phyloP scores from a whole-genome alignment of 2,113 vertebrate genomes.

The Pedionomus torquatus region DNA sequence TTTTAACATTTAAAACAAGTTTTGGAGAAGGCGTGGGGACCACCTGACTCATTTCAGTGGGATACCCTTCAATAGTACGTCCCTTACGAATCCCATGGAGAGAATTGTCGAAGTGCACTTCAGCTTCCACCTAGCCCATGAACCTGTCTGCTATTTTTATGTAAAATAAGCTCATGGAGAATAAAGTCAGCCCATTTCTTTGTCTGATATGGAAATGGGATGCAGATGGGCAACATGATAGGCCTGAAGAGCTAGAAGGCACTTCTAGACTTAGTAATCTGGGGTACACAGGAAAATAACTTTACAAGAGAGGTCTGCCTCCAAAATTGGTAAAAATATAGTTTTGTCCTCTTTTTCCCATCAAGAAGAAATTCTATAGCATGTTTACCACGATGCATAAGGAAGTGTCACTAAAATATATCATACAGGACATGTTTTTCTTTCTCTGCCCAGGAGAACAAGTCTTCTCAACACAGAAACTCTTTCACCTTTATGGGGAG shows the following conservation, averaged over 20 bases:
- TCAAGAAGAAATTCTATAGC: not conserved
- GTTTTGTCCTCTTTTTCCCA: not conserved
- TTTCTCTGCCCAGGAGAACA: not conserved
- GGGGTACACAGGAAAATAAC: not conserved
- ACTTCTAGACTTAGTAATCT: not conserved
- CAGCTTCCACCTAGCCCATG: not conserved
- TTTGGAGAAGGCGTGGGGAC: not conserved
- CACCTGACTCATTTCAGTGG: not conserved
- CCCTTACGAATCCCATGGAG: rapidly evolving
- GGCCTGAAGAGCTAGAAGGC: not conserved
- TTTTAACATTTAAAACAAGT: not conserved
- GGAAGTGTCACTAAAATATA: not conserved
- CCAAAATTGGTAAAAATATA: not conserved
- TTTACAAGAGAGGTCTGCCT: not conserved
- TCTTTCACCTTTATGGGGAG: not conserved
- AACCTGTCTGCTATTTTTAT: not conserved
- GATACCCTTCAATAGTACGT: not conserved
- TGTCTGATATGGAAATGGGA: not conserved
- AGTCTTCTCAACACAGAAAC: not conserved
- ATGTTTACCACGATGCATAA: not conserved
- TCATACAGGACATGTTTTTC: not conserved
- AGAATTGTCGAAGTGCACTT: not conserved
- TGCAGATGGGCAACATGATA: not conserved
- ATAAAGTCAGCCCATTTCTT: not conserved
- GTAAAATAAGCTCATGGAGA: not conserved